phyloP scores from a whole-genome alignment of 1,140 invertebrate genomes.

The Polypedilum vanderplanki region DNA sequence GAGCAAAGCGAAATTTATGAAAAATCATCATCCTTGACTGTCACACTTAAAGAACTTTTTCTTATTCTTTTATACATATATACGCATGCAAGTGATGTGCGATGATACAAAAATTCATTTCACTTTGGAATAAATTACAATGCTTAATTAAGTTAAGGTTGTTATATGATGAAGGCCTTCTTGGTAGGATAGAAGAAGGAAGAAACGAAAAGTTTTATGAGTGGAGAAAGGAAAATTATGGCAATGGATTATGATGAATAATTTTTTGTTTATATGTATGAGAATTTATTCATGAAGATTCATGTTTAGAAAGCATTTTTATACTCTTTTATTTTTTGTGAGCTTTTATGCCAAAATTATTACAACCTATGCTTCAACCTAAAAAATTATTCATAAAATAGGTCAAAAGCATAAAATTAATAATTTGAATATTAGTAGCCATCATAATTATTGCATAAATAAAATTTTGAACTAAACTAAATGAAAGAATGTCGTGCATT shows the following conservation, averaged over 20 bases:
- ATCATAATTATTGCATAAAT: not conserved
- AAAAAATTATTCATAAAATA: not conserved
- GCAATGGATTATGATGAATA: not conserved
- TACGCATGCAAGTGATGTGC: no score
- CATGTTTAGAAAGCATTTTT: not conserved
- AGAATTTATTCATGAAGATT: not conserved
- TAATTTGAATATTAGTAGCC: not conserved
- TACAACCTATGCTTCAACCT: not conserved
- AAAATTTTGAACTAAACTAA: no score
- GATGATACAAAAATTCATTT: not conserved
- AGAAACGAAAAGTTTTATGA: not conserved
- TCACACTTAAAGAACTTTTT: no score
- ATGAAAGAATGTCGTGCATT: no score
- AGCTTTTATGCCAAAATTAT: not conserved
- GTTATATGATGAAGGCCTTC: no score
- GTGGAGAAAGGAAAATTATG: not conserved
- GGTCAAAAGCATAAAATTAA: constrained; percentile 8
- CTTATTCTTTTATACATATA: no score
- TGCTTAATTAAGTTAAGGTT: not conserved
- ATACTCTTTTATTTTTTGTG: not conserved
- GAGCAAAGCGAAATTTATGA: no score
- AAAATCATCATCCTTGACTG: no score
- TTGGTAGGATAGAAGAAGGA: not conserved
- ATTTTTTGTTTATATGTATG: not conserved
- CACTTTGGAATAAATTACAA: not conserved